Evolutionary conservation across 2,113 vertebrate species (phyloP), one percentile per base, ranked within the genome.

Genomic region (Lepus timidus): DNA sequence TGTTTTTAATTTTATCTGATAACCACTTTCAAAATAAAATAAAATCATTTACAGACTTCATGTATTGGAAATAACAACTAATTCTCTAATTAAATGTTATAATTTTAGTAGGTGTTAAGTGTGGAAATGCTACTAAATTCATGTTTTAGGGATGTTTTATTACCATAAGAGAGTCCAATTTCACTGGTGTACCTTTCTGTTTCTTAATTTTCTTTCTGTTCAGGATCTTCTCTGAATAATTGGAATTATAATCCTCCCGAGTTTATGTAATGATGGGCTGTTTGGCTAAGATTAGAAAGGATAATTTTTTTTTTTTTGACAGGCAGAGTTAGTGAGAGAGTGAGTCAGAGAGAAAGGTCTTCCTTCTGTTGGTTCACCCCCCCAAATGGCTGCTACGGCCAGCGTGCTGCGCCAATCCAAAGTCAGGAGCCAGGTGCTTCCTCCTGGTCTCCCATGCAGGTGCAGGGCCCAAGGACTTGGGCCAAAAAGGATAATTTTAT

Each of bases 161-260:
- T 65, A 23, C 61, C 78, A 22, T 65, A 83, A 76, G 52, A 94
- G 55, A 23, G 13, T 71, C 91, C 19, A 8, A 84, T 70, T n/a
- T 81, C 49, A 88, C 31, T 88, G 58, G 7, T 95, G 2, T 49
- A 36, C 23, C 31, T 85, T 94, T 64, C 52, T 62, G 52, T 68
- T 86, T 86, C 36, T 78, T 88, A 71, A 92, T 90, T 96, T 90
- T 52, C 49, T 78, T 91, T 95, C 70, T 91, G 39, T 93, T 95
- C 31, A 49, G 22, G 31, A 64, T 78, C 64, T 9, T 95, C 20
- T 27, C 19, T 94, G 83, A 82, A 85, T 83, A 86, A 74, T 94
- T 95, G 51, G 86, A 91, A 75, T 85, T 70, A 52, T 9, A 86
- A 64, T 93, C 71, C 93, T 85, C 33, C 73, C 11, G 67, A 51